Conservation (phyloP, 92 coral and sea anemone species). For the Phenganax stokvisi region DNA sequence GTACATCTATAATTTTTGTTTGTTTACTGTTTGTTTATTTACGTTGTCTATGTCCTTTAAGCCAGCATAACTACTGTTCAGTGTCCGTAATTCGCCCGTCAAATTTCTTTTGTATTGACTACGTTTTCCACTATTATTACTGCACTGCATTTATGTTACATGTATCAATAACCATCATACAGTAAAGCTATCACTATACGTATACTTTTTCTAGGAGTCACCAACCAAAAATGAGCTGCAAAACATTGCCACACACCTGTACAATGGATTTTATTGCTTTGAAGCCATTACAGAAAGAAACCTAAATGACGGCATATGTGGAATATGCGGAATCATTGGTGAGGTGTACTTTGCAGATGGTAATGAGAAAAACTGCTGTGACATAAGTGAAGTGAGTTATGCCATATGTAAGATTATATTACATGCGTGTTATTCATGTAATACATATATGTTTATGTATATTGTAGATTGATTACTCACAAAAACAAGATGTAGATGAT, state of each 20-base stretch:
- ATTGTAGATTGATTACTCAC: constrained; percentile 41
- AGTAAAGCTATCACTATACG: no score
- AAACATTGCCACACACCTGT: constrained; percentile 14
- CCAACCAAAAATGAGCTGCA: constrained; percentile 21
- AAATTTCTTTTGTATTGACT: no score
- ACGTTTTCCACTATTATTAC: no score
- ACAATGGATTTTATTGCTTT: constrained; percentile 39
- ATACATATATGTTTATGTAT: constrained; percentile 46
- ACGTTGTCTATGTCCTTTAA: no score
- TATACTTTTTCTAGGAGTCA: no score
- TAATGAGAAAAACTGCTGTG: constrained; percentile 44
- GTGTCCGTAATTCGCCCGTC: no score
- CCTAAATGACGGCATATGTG: constrained; percentile 38
- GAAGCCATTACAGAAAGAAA: constrained; percentile 24
- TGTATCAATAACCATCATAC: no score
- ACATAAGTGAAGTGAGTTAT: constrained; percentile 28
- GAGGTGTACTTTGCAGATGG: constrained; percentile 45
- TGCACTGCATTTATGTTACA: no score
- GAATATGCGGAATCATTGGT: constrained; percentile 45
- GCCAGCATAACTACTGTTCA: no score
- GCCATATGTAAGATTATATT: not conserved
- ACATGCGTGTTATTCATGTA: constrained; percentile 18
- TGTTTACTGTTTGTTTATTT: no score
- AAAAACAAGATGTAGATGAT: constrained; percentile 1
- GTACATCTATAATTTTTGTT: no score